Base-by-base conservation (phyloP, 2,888 invertebrate species). In the Calliphora vomitoria region DNA sequence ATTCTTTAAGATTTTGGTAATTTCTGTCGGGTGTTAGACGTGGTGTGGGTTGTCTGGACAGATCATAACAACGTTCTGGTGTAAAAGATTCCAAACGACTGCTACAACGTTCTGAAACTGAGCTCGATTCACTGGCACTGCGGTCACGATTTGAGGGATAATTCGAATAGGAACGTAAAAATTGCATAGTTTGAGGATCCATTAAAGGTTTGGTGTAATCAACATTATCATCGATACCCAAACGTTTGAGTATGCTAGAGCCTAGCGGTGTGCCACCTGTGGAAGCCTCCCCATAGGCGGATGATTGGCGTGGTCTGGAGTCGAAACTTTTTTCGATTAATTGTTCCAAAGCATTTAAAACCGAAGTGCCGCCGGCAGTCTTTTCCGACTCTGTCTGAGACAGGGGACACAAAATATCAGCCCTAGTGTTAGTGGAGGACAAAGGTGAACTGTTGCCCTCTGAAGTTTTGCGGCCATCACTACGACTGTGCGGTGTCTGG, bases 311-410 rank as follows among this genome's bases (percentile, higher is more conserved):
- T 25, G 96, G 96, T 81, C 98, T 95, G 6, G 98, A 97, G 92
- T 98, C 98, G 92, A 99, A 99, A 94, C 98, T 99, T 93, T 98
- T 98, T 93, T 99, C 98, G 92, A 99, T 99, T 90, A 99, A 95
- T 93, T 98, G 98, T 94, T 99, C 99, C 93, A 99, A 98, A 74
- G 99, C 99, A 92, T 98, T 98, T 71, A 99, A 95, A 71, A 99
- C 98, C 2, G 98, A 98, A 13, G 98, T 97, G 1, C 97, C 96
- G 13, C 96, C 97, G 13, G 76, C 31, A 11, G 88, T 85, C 91
- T 96, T 96, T 82, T 96, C 96, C 81, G 95, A 95, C 93, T 95
- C 95, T 92, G 90, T 91, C 0, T 95, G 94, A 93, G 84, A 94
- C 93, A 88, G 15, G n/a, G 89, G 87, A 53, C 86, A 89, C 1